Conservation (phyloP, 2,888 invertebrate species). For the Pandemis corylana region DNA sequence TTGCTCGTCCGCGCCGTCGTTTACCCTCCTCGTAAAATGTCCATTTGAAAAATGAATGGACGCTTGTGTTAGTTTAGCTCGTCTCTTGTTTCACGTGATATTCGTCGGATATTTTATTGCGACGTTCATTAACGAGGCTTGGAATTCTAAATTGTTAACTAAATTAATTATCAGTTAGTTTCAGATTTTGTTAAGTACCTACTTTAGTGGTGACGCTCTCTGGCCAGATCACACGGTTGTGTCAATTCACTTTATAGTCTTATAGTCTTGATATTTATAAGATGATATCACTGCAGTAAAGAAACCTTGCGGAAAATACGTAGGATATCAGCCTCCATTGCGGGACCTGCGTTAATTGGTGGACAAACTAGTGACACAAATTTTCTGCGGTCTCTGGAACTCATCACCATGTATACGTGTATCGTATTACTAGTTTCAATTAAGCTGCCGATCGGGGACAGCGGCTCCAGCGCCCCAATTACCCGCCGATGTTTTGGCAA, state of each 20-base stretch:
- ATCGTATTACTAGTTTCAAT: conserved; percentile 15
- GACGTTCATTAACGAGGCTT: background rate
- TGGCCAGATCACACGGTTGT: background rate
- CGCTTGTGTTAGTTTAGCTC: background rate
- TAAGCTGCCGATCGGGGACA: conserved; percentile 9
- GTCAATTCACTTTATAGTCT: background rate
- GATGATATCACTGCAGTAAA: conserved; percentile 5
- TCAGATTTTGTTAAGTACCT: background rate
- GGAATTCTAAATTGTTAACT: background rate
- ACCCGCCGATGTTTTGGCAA: conserved; percentile 14
- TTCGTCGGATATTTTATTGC: background rate
- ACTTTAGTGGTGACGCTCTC: background rate
- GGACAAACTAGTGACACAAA: background rate
- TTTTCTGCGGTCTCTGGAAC: background rate
- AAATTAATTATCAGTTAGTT: background rate
- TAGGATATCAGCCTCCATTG: conserved; percentile 11
- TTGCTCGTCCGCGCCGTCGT: background rate
- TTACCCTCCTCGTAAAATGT: background rate
- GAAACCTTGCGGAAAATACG: background rate
- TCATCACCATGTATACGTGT: background rate
- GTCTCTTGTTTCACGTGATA: background rate
- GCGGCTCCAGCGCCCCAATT: conserved; percentile 2
- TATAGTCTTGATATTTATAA: background rate
- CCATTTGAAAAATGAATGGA: background rate
- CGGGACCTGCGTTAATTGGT: conserved; percentile 7